Evolutionary conservation across 2,113 vertebrate species (phyloP), one percentile per base, ranked within the genome.

Genomic region (Etia nguti): DNA sequence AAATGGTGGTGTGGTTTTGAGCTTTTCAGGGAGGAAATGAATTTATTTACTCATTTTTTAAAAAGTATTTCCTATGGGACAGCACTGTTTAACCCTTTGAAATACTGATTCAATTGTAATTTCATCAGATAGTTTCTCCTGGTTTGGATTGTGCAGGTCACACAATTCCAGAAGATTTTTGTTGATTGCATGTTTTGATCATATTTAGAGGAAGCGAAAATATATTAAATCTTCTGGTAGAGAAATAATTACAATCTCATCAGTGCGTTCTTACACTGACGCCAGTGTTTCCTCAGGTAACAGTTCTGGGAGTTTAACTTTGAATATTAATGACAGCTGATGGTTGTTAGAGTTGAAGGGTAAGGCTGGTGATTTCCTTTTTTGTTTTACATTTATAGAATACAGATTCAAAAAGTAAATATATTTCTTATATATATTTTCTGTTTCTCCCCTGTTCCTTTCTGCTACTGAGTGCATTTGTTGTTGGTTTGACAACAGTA

Each of bases 81-180:
- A 62, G 59, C 31, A 7, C 31, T 22, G n/a, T 22, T 0, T 1
- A 22, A 55, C 52, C 10, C 10, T 54, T 22, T 54, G 20, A 54
- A 20, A 22, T 22, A n/a, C 5, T 0, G 10, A 10, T 38, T 38
- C 36, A 10, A 8, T 62, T 62, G 20, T 43, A 2, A 43, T 43
- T 43, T 43, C 41, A 43, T 43, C 12, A 5, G 4, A 38, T 38
- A 8, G 60, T 65, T 1, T 8, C 60, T 38, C 60, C 12, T 31
- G 34, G 60, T 38, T 65, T 65, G 55, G 55, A 15, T 57, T 8
- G 34, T 13, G 0, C 10, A 38, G 60, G 60, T 5, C 60, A 0
- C 36, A 38, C 60, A 0, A 12, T 34, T 0, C 31, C 60, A 65
- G 60, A 12, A 5, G 31, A 10, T 2, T 65, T 65, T 8, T 65